phyloP scores from a whole-genome alignment of 2,888 invertebrate species.

The Cerastis leucographa region DNA sequence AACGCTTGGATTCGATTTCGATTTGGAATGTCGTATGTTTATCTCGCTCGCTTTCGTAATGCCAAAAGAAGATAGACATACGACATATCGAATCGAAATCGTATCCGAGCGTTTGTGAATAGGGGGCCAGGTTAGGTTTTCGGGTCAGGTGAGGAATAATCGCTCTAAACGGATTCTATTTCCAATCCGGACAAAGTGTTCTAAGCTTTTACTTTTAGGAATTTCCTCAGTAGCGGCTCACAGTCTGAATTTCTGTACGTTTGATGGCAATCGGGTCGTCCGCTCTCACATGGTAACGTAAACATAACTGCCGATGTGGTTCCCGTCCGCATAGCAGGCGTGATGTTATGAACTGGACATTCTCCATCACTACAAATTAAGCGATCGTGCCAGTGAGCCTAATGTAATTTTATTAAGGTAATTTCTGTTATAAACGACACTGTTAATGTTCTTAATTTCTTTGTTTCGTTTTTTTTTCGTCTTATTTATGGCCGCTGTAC shows the following conservation, averaged over 20 bases:
- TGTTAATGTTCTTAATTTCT: slow-evolving; percentile 52
- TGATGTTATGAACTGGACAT: slow-evolving; percentile 62
- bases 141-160: too few relatives aligned
- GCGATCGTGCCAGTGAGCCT: slow-evolving; percentile 67
- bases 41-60: too few relatives aligned
- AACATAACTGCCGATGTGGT: background rate
- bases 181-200: background rate
- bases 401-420: slow-evolving; percentile 78
- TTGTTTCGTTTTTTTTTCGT: slow-evolving; percentile 35
- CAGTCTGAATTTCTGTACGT: background rate
- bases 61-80: too few relatives aligned
- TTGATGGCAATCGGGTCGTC: background rate
- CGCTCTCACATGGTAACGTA: background rate
- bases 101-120: too few relatives aligned
- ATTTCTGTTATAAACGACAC: slow-evolving; percentile 69
- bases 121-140: too few relatives aligned
- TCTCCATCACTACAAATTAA: slow-evolving; percentile 75
- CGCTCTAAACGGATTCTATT: background rate
- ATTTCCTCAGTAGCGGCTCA: background rate
- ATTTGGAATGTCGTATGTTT: too few relatives aligned
- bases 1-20: too few relatives aligned
- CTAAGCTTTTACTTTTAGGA: background rate
- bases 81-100: too few relatives aligned
- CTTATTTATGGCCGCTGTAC: slow-evolving; percentile 20
- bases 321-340: background rate